phyloP scores from a whole-genome alignment of 1,140 invertebrate genomes.

The Matsumurasca onukii region DNA sequence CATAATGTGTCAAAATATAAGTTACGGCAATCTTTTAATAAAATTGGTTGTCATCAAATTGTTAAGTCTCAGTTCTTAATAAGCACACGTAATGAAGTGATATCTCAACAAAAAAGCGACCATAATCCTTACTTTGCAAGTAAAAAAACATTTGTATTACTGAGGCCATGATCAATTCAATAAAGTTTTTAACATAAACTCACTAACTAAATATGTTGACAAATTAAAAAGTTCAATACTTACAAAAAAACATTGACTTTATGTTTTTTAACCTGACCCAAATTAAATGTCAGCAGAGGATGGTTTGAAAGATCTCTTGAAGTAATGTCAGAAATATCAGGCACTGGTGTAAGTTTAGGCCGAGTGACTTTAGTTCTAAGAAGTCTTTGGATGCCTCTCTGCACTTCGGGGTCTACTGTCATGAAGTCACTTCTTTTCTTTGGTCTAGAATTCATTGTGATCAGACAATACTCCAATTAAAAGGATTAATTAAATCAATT shows the following conservation, averaged over 20 bases:
- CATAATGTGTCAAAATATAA: background rate
- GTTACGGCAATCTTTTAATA: too few species aligned
- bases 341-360: background rate
- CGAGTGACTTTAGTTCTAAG: background rate
- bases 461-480: too few species aligned
- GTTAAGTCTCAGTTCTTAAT: background rate
- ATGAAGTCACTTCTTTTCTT: background rate
- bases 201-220: too few species aligned
- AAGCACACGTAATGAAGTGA: background rate
- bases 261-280: conserved; percentile 8
- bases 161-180: background rate
- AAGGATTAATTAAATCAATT: too few species aligned
- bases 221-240: background rate
- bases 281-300: conserved; percentile 21
- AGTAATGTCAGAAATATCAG: conserved; percentile 21
- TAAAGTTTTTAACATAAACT: background rate
- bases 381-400: background rate
- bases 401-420: background rate
- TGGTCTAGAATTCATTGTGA: too few species aligned
- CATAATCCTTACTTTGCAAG: background rate
- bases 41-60: too few species aligned
- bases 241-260: conserved; percentile 26
- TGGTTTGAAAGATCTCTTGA: background rate
- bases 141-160: background rate
- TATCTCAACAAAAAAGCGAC: background rate